Percentiles rank a stretch among this genome's conserved stretches.
phyloP scores from a whole-genome alignment of 35 echinoderm and acorn worm species.

The Eucidaris tribuloides region DNA sequence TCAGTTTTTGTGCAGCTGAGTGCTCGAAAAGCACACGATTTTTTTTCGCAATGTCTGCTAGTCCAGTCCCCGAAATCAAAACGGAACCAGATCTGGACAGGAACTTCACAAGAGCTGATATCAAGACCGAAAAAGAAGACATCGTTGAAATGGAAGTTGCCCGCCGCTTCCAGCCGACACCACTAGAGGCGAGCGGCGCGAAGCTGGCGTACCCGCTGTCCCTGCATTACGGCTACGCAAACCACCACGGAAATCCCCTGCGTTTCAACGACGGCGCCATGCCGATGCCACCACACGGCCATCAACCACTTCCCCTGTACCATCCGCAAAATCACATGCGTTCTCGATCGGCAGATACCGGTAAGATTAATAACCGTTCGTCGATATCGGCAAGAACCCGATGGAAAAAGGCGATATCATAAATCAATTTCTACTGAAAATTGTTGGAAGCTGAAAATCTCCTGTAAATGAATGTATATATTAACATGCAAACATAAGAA shows the following conservation, averaged over 20 bases:
- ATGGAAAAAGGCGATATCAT: not conserved
- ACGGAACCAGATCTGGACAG: too few relatives aligned
- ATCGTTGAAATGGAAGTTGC: too few relatives aligned
- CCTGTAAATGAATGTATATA: not conserved
- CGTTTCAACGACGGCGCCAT: not conserved
- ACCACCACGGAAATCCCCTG: not conserved
- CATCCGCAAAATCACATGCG: not conserved
- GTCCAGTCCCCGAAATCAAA: too few relatives aligned
- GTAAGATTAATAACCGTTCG: not conserved
- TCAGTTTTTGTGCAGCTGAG: too few relatives aligned
- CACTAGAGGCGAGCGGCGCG: not conserved
- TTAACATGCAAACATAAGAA: not conserved
- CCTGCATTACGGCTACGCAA: not conserved
- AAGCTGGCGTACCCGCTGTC: not conserved
- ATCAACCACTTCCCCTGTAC: not conserved
- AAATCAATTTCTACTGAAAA: not conserved
- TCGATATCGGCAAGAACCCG: not conserved
- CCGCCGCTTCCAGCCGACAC: too few relatives aligned
- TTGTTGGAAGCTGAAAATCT: not conserved
- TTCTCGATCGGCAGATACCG: not conserved
- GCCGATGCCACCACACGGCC: not conserved
- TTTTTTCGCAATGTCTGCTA: too few relatives aligned
- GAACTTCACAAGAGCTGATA: too few relatives aligned
- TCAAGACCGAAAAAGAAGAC: too few relatives aligned
- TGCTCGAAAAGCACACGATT: too few relatives aligned